phyloP scores from a whole-genome alignment of 1,140 invertebrate genomes.

The Heliconius nattereri region DNA sequence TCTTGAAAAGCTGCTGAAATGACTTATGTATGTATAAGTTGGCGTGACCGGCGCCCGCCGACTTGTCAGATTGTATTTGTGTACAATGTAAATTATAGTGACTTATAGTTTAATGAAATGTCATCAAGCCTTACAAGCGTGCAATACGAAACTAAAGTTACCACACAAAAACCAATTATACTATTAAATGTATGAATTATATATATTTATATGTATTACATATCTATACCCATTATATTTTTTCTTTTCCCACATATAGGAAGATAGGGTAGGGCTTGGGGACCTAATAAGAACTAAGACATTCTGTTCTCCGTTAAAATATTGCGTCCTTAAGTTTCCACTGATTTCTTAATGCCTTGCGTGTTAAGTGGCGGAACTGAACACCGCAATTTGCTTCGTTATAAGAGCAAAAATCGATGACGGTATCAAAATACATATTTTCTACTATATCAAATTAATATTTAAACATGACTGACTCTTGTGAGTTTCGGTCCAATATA shows the following conservation, averaged over 20 bases:
- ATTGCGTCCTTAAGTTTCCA: too few relatives aligned
- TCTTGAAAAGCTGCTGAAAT: conserved; percentile 28
- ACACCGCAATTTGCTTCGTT: too few relatives aligned
- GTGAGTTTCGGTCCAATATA: not conserved
- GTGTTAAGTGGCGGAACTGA: too few relatives aligned
- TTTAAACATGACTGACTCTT: not conserved
- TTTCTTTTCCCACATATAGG: too few relatives aligned
- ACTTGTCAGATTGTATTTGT: conserved; percentile 34
- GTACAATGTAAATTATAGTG: conserved; percentile 2
- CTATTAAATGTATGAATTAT: not conserved
- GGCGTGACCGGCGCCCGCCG: conserved; percentile 26
- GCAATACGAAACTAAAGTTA: not conserved
- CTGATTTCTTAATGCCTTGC: too few relatives aligned
- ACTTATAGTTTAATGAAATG: conserved; percentile 28
- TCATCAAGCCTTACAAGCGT: not conserved
- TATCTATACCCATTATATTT: too few relatives aligned
- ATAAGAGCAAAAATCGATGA: too few relatives aligned
- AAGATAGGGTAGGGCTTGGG: too few relatives aligned
- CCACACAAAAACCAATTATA: not conserved
- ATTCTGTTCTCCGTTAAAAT: too few relatives aligned
- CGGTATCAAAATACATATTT: not conserved
- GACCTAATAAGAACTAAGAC: too few relatives aligned
- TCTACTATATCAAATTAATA: not conserved
- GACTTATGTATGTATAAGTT: conserved; percentile 25
- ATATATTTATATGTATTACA: too few relatives aligned